Evolutionary conservation across 1,140 invertebrate genomes (phyloP), one percentile per base, ranked within the genome.

Genomic region (Radopholus similis): DNA sequence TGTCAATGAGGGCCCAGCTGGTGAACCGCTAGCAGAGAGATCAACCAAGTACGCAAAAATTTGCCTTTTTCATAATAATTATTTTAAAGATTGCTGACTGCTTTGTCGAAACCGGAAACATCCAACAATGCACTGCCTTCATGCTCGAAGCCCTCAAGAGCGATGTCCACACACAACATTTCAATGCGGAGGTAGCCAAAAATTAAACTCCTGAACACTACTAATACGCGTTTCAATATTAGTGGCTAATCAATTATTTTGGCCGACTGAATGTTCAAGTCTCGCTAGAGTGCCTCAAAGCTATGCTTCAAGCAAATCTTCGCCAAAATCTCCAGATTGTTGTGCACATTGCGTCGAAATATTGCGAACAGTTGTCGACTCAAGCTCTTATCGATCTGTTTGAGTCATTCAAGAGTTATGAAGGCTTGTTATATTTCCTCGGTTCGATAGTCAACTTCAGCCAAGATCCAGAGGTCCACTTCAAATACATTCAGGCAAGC

Each of bases 381-480:
- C 93, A 95, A 83, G 88, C 92, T 2, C 86, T 99, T 15, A 98
- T 98, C 77, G 95, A 99, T 85, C 85, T 99, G 23, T 99, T 99
- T 82, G 96, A 99, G 84, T 93, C 92, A 55, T 98, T 98, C 86
- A 99, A 99, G 85, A 94, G 91, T 71, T 99, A 94, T 83, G 96
- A 98, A 84, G 96, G 95, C 5, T 84, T 99, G 0, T 99, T 97
- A 85, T 99, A 98, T 83, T 99, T 99, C 86, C 86, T 99, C 38
- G 95, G 95, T 37, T 97, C 94, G 0, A 99, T 99, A 83, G 96
- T 99, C 3, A 99, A 99, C 86, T 98, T 97, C 85, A 96, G 92
- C 70, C 95, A 98, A 85, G 96, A 99, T 85, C 88, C 92, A 23
- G 96, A 99, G 84, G 96, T 99, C 42, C 96, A 99, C 81, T 99